Conservation (phyloP, 2,113 vertebrate species). For the Osmerus mordax region DNA sequence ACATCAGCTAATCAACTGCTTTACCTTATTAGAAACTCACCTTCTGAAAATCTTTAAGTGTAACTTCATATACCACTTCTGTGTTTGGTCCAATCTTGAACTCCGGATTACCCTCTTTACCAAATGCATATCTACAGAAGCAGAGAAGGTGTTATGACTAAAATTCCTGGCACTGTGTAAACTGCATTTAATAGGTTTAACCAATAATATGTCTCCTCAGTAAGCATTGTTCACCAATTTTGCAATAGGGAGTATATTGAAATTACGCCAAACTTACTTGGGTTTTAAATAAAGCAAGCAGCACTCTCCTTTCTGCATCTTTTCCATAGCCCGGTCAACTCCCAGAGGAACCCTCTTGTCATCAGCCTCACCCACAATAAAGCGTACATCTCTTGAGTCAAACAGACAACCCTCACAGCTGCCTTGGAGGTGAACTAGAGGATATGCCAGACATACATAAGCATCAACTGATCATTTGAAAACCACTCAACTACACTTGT, state of each 20-base stretch:
- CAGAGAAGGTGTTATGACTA: not conserved
- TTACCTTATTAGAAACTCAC: slow-evolving; percentile 64
- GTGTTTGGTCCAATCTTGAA: slow-evolving; percentile 83
- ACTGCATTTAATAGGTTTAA: no score
- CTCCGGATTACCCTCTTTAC: slow-evolving; percentile 82
- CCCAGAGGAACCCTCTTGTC: slow-evolving; percentile 89
- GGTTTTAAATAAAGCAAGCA: slow-evolving; percentile 84
- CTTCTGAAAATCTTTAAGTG: slow-evolving; percentile 90
- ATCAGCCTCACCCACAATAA: slow-evolving; percentile 85
- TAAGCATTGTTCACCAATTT: no score
- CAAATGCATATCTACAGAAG: slow-evolving; percentile 85
- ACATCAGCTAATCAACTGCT: not conserved
- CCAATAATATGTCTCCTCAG: no score
- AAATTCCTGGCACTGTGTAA: not conserved
- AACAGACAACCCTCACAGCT: slow-evolving; percentile 75
- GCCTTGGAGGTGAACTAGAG: slow-evolving; percentile 88
- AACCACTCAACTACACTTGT: not conserved
- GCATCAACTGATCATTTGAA: not conserved
- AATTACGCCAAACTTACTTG: slow-evolving; percentile 70
- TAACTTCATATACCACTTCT: slow-evolving; percentile 87
- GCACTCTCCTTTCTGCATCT: slow-evolving; percentile 93
- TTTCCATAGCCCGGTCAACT: slow-evolving; percentile 93
- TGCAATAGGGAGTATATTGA: no score
- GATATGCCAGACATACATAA: slow-evolving; percentile 9
- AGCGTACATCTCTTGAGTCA: slow-evolving; percentile 83